phyloP scores from a whole-genome alignment of 2,113 vertebrate genomes.

The Lepisosteus osseus region DNA sequence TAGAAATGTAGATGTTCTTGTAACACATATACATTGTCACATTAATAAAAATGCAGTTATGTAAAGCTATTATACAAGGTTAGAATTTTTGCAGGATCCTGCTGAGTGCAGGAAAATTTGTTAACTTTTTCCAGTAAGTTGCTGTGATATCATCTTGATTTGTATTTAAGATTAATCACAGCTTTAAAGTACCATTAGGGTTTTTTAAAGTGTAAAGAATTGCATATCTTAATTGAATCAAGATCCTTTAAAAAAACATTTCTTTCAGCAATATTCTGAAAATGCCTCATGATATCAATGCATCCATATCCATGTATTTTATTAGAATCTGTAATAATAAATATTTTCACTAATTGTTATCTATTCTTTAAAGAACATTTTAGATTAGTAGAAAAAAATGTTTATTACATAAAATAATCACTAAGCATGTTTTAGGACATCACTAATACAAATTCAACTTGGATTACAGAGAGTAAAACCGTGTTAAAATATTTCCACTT shows the following conservation, averaged over 20 bases:
- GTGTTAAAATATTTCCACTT: background rate
- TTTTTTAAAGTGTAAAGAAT: background rate
- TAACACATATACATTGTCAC: background rate
- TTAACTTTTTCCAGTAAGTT: background rate
- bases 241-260: too few relatives aligned
- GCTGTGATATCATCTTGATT: background rate
- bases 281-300: too few relatives aligned
- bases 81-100: background rate
- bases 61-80: background rate
- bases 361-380: too few relatives aligned
- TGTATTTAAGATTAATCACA: background rate
- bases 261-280: too few relatives aligned
- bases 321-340: too few relatives aligned
- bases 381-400: too few relatives aligned
- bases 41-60: background rate
- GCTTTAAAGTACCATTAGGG: background rate
- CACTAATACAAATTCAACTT: background rate
- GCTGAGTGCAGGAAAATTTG: conserved; percentile 1
- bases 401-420: background rate
- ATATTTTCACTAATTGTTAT: too few relatives aligned
- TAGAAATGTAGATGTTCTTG: too few relatives aligned
- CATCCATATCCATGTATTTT: too few relatives aligned
- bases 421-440: background rate
- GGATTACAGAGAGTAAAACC: background rate
- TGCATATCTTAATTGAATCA: too few relatives aligned